Conservation (phyloP, 2,888 invertebrate species). For the Phyllotreta cruciferae region DNA sequence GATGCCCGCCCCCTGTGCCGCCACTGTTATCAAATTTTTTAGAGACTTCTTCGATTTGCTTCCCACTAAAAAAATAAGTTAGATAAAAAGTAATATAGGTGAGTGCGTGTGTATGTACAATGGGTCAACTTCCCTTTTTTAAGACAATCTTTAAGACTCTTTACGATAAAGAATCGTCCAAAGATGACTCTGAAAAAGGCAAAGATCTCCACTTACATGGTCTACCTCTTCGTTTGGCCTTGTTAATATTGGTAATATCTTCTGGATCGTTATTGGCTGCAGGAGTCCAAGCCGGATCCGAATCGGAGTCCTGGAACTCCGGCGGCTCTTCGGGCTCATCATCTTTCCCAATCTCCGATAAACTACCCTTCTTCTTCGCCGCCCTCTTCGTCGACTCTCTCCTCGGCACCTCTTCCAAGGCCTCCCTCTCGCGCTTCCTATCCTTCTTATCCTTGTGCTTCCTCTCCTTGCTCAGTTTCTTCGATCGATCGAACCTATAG, state of each 20-base stretch:
- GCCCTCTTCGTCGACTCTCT: slow-evolving; percentile 70
- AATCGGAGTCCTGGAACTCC: slow-evolving; percentile 66
- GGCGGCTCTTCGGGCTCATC: slow-evolving; percentile 66
- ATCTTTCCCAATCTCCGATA: slow-evolving; percentile 63
- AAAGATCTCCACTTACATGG: slow-evolving; percentile 36
- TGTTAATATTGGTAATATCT: slow-evolving; percentile 56
- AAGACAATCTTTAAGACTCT: no score
- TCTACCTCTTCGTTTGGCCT: slow-evolving; percentile 50
- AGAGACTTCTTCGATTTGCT: slow-evolving; percentile 43
- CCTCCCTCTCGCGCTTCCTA: slow-evolving; percentile 56
- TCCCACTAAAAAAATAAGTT: slow-evolving; percentile 32
- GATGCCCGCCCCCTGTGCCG: slow-evolving; percentile 65
- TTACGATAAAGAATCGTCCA: no score
- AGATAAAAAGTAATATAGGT: slow-evolving; percentile 14
- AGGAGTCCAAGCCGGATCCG: slow-evolving; percentile 81
- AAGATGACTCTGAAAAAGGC: no score
- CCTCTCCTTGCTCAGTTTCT: slow-evolving; percentile 24
- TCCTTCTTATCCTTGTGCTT: slow-evolving; percentile 40
- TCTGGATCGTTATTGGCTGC: slow-evolving; percentile 59
- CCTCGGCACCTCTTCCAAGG: slow-evolving; percentile 64
- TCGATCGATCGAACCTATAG: slow-evolving; percentile 29
- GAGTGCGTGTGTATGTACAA: background rate
- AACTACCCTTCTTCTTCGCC: slow-evolving; percentile 70
- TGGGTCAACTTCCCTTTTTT: no score
- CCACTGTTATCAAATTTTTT: slow-evolving; percentile 59